A percentile compares a stretch with the other conserved stretches of the same genome.
Conservation (phyloP, 92 coral and sea anemone species). For the Bergia puertoricense region DNA sequence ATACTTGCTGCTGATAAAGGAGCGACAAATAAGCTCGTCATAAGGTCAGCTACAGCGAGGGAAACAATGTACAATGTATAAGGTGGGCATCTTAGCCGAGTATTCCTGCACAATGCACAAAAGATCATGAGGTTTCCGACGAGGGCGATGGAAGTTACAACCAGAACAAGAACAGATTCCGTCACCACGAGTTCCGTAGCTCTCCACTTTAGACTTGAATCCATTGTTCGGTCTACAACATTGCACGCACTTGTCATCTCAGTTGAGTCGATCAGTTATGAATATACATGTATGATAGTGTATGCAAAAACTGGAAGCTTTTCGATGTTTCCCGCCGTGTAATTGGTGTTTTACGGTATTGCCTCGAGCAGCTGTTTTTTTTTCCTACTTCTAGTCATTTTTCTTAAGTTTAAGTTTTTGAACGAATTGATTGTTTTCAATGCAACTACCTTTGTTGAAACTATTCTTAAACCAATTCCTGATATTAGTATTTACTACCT, state of each 20-base stretch:
- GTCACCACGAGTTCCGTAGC: background rate
- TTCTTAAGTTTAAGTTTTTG: background rate
- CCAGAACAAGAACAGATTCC: background rate
- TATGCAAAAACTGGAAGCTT: background rate
- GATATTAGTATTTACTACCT: background rate
- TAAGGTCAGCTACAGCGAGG: background rate
- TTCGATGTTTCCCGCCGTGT: background rate
- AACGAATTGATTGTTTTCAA: background rate
- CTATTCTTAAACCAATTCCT: background rate
- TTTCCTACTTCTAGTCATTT: background rate
- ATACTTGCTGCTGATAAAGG: constrained; percentile 14
- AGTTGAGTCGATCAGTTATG: background rate
- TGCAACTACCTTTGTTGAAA: background rate
- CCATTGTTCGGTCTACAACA: background rate
- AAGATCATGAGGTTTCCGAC: constrained; percentile 14
- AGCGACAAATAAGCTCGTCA: constrained; percentile 4
- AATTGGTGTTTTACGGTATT: background rate
- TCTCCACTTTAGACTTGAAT: background rate
- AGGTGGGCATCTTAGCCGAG: background rate
- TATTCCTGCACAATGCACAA: background rate
- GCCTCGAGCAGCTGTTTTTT: background rate
- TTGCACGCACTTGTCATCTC: background rate
- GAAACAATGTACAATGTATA: background rate
- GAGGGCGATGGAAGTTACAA: background rate
- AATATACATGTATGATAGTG: background rate